These are phyloP conservation scores for Pangasius mekongensis DNA, from an alignment of 2,797 vertebrate species.

Conservation along the genomic window DNA sequence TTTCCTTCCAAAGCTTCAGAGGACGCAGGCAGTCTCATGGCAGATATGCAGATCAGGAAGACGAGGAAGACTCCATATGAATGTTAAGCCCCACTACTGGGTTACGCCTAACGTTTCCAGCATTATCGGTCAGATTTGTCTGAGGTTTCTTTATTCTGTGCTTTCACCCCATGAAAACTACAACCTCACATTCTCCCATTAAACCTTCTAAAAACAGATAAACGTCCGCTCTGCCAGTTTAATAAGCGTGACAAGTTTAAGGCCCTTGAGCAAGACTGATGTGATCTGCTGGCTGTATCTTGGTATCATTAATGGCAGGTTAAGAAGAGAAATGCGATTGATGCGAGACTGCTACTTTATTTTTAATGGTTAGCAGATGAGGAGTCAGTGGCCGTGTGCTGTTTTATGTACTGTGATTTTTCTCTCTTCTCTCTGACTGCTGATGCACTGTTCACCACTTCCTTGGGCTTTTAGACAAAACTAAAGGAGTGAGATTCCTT, in stretches of 20 bases:
- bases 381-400: constrained; percentile 22
- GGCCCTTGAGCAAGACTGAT: not conserved
- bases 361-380: constrained; percentile 9
- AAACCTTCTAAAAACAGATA: not conserved
- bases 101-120: constrained; percentile 6
- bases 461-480: constrained; percentile 78
- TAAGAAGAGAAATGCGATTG: constrained; percentile 23
- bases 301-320: constrained; percentile 56
- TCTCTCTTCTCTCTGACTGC: constrained; percentile 53
- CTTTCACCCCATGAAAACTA: not conserved
- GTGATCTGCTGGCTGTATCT: constrained; percentile 44
- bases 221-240: not conserved
- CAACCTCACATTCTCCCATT: not conserved
- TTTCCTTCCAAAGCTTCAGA: constrained; percentile 40
- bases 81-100: constrained; percentile 63
- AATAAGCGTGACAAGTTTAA: constrained; percentile 9
- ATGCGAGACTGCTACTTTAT: not conserved
- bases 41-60: constrained; percentile 68
- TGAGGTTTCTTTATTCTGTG: not conserved
- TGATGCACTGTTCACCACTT: constrained; percentile 67
- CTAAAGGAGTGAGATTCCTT: constrained; percentile 81
- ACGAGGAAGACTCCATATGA: constrained; percentile 61
- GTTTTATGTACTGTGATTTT: constrained; percentile 33
- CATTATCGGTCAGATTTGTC: not conserved
- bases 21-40: constrained; percentile 61